A percentile compares a stretch with the other conserved stretches of the same genome.
These are phyloP conservation scores for Conger conger DNA, from an alignment of 2,113 vertebrate species.

Conservation along the genomic window DNA sequence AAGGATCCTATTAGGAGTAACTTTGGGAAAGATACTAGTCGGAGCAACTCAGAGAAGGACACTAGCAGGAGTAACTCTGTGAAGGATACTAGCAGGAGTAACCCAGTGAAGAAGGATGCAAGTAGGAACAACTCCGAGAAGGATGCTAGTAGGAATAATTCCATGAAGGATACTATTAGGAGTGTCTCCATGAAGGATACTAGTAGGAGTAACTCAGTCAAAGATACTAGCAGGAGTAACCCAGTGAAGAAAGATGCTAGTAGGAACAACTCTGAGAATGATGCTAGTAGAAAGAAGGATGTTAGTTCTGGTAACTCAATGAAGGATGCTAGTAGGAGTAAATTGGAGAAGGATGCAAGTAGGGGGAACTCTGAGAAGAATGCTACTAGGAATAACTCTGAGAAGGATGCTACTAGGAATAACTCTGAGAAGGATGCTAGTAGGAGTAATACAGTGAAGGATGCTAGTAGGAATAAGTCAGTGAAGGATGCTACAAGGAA, in stretches of 20 bases:
- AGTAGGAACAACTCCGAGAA: not conserved
- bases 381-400: no score
- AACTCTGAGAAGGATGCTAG: no score
- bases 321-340: not conserved
- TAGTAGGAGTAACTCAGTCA: constrained; percentile 24
- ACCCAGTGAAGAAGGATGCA: constrained; percentile 47
- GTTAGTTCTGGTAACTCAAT: not conserved
- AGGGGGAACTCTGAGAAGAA: not conserved
- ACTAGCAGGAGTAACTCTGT: not conserved
- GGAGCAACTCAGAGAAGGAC: not conserved
- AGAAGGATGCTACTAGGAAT: no score
- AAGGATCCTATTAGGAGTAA: not conserved
- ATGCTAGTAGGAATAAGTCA: constrained; percentile 29
- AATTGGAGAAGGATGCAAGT: no score
- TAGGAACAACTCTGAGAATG: no score
- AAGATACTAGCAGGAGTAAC: constrained; percentile 42
- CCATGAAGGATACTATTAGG: not conserved
- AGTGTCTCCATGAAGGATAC: not conserved
- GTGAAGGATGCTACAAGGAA: constrained; percentile 35
- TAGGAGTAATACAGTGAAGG: no score
- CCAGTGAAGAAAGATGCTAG: no score
- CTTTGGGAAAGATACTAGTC: not conserved
- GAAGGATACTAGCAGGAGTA: constrained; percentile 34
- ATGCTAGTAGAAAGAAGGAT: not conserved
- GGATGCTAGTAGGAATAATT: not conserved